phyloP scores from a whole-genome alignment of 1,140 invertebrate genomes.

The Drosophila watanabei region DNA sequence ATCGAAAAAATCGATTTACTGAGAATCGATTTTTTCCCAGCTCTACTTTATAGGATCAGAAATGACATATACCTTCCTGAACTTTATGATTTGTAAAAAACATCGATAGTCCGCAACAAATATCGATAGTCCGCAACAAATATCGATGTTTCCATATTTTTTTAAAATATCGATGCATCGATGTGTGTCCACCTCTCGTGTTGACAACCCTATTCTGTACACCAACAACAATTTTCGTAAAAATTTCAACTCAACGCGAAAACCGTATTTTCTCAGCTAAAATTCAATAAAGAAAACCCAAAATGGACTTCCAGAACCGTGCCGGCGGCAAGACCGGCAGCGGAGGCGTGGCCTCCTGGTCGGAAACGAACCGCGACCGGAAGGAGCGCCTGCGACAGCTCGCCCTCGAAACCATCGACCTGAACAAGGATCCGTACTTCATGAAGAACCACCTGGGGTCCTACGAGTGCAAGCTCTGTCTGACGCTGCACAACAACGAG shows the following conservation, averaged over 20 bases:
- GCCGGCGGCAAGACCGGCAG: constrained; percentile 99
- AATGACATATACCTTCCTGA: no score
- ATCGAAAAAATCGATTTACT: no score
- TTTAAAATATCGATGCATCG: no score
- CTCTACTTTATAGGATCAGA: no score
- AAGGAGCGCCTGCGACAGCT: constrained; percentile 97
- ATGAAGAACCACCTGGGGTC: constrained; percentile 99
- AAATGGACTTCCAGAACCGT: constrained; percentile 98
- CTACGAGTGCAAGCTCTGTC: constrained; percentile 99
- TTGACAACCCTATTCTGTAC: constrained; percentile 45
- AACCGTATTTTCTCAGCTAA: constrained; percentile 27
- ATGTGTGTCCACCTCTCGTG: no score
- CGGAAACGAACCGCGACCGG: constrained; percentile 98
- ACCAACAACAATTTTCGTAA: constrained; percentile 16
- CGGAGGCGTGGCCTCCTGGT: constrained; percentile 99
- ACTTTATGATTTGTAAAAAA: no score
- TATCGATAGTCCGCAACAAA: no score
- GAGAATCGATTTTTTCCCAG: no score
- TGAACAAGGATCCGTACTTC: constrained; percentile 99
- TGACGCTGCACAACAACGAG: constrained; percentile 99
- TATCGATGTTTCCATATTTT: no score
- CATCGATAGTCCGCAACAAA: no score
- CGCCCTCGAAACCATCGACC: constrained; percentile 99
- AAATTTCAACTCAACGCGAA: constrained; percentile 9
- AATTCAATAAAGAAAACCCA: constrained; percentile 76